Conservation (phyloP, 2,113 vertebrate species). For the Ceyx margarethae region DNA sequence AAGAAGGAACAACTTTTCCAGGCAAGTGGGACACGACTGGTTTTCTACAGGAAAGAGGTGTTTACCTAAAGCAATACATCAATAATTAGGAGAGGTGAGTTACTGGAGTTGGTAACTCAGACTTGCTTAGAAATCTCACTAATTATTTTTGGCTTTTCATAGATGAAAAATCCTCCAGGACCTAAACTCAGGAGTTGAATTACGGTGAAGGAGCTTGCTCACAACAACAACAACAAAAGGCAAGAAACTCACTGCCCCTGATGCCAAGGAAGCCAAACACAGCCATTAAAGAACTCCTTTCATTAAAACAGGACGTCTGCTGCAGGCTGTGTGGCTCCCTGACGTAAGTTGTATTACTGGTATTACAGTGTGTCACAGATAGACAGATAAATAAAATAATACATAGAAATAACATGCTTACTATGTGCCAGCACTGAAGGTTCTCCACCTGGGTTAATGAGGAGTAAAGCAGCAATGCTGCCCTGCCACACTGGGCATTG, state of each 20-base stretch:
- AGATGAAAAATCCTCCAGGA: background rate
- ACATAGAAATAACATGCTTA: background rate
- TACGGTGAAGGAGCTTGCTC: background rate
- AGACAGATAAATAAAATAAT: background rate
- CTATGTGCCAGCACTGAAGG: background rate
- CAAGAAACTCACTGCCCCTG: background rate
- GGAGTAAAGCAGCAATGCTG: background rate
- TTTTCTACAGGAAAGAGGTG: background rate
- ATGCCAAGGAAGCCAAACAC: background rate
- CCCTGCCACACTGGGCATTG: background rate
- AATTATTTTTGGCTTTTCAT: background rate
- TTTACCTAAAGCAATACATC: background rate
- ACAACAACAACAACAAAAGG: background rate
- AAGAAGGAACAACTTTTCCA: background rate
- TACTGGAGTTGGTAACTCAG: background rate
- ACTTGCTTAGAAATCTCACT: background rate
- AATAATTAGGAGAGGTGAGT: background rate
- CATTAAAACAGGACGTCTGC: background rate
- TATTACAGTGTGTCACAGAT: background rate
- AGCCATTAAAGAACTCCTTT: background rate
- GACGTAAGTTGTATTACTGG: background rate
- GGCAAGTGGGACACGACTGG: background rate
- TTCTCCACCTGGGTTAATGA: background rate
- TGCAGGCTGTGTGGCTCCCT: background rate
- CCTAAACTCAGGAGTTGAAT: background rate